Percentiles rank a stretch among this genome's conserved stretches.
Evolutionary conservation across 2,797 vertebrate species (phyloP).

Genomic region (Ctenopoma multispine): DNA sequence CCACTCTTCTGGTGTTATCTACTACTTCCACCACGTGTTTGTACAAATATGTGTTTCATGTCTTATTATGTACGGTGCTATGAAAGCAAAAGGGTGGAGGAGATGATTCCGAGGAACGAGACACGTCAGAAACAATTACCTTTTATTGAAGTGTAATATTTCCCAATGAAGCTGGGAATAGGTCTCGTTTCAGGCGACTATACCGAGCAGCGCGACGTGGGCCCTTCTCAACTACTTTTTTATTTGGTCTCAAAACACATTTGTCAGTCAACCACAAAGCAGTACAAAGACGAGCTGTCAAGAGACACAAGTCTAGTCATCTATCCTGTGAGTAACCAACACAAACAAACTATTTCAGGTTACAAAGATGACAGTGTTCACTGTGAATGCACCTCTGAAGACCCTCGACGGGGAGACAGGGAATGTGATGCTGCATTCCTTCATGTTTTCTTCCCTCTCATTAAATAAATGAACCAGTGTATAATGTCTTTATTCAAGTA

Average conservation of each 20-base stretch:
- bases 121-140: constrained; percentile 48
- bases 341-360: constrained; percentile 57
- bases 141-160: constrained; percentile 42
- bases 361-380: constrained; percentile 42
- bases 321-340: constrained; percentile 28
- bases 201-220: constrained; percentile 21
- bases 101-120: constrained; percentile 24
- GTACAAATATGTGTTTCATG: constrained; percentile 18
- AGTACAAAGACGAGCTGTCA: constrained; percentile 41
- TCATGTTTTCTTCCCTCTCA: constrained; percentile 45
- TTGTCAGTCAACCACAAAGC: constrained; percentile 62
- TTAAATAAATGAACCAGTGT: constrained; percentile 44
- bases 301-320: constrained; percentile 28
- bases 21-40: neutral
- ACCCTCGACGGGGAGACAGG: constrained; percentile 18
- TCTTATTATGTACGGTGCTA: constrained; percentile 21
- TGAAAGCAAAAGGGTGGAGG: constrained; percentile 9
- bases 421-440: constrained; percentile 38
- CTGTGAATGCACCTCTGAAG: constrained; percentile 23
- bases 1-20: neutral
- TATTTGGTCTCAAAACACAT: constrained; percentile 74
- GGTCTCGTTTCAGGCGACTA: constrained; percentile 1
- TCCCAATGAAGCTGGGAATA: constrained; percentile 35
- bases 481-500: constrained; percentile 17
- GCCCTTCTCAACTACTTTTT: constrained; percentile 14